Evolutionary conservation across 2,888 invertebrate genomes (phyloP).

Genomic region (Stenotaenia linearis): DNA sequence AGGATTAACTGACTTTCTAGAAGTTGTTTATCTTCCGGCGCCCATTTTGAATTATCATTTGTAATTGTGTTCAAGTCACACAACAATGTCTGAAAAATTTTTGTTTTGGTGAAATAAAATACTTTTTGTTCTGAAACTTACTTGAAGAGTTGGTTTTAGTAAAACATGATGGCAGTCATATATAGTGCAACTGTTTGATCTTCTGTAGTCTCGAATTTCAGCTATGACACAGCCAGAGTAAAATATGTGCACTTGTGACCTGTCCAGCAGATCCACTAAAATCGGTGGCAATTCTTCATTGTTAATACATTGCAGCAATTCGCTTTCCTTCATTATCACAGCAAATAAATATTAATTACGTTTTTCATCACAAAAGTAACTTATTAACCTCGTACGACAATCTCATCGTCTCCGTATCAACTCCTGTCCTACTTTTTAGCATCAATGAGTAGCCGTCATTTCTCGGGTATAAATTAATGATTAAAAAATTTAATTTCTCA

Average conservation of each 20-base stretch:
- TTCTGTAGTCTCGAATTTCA: constrained; percentile 48
- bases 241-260: constrained; percentile 44
- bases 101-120: neutral
- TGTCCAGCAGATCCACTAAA: constrained; percentile 73
- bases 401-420: constrained; percentile 41
- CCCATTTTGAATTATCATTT: constrained; percentile 55
- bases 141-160: constrained; percentile 46
- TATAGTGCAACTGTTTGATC: constrained; percentile 39
- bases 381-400: constrained; percentile 65
- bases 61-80: constrained; percentile 60
- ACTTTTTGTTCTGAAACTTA: constrained; percentile 37
- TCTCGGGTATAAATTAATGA: constrained; percentile 83
- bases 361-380: neutral
- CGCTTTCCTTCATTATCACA: neutral
- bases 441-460: constrained; percentile 81
- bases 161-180: constrained; percentile 46
- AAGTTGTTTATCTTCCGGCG: constrained; percentile 66
- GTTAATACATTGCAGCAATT: constrained; percentile 34
- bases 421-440: constrained; percentile 42
- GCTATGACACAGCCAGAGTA: constrained; percentile 49
- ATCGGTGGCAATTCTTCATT: constrained; percentile 64
- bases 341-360: neutral
- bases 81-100: constrained; percentile 55
- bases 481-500: constrained; percentile 80
- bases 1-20: constrained; percentile 80